Evolutionary conservation across 2,888 invertebrate species (phyloP), one percentile per base, ranked within the genome.

Genomic region (Eupeodes latifasciatus): DNA sequence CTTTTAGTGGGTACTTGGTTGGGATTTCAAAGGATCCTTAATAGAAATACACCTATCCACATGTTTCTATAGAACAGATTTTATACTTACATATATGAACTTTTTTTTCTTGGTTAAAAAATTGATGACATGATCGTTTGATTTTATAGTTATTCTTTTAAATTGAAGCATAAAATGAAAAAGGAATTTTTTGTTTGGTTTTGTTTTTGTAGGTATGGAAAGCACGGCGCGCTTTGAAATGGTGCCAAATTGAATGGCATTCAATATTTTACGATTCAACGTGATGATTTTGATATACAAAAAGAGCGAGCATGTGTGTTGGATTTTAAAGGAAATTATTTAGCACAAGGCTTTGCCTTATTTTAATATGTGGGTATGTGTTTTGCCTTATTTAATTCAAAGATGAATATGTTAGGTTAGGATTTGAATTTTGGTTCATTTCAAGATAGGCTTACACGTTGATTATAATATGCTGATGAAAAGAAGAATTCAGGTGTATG

Each of bases 71-170:
- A 40, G 40, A 40, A 9, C 27, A 27, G 27, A 27, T 27, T 27
- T 27, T 27, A 27, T 27, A 27, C 27, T 27, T 27, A 19, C 19
- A 19, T 19, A 27, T 27, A 27, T 27, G 27, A 3, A 27, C 27
- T 27, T 27, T 27, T 59, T 59, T 64, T 12, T 19, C 72, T 14
- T 79, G 62, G 75, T 67, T 69, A 62, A 71, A 55, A 59, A 77
- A 69, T 76, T 57, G 61, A 51, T 62, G 74, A 71, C 74, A 88
- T 69, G 84, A 88, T 84, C 87, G 81, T 88, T 81, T 69, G 85
- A 69, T 81, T 88, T 88, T 78, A 85, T 71, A 81, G 49, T 72
- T 84, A 57, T 27, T 47, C 81, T 84, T 88, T 81, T 59, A 81
- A 88, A 88, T 85, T 84, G 80, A 84, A 84, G 80, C 64, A 81